These are phyloP conservation scores for Chloroceryle aenea DNA, from an alignment of 2,113 vertebrate genomes.

Conservation along the genomic window DNA sequence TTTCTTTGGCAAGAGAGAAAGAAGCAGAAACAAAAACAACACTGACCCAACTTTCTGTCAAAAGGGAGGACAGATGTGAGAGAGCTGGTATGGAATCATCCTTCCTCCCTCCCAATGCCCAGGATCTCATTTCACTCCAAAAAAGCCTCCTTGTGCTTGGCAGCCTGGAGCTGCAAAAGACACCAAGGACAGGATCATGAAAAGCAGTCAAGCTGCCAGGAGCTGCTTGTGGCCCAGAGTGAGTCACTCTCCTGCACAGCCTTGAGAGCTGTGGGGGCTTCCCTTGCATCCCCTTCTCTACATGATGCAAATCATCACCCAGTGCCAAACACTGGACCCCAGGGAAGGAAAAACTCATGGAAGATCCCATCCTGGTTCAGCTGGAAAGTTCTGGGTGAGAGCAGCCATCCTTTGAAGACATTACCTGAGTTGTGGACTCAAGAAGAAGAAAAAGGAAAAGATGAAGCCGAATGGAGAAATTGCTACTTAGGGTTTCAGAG, in stretches of 20 bases:
- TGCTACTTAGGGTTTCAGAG: background rate
- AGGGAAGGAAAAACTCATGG: background rate
- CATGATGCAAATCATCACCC: background rate
- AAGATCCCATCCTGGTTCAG: background rate
- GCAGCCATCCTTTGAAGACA: accelerated
- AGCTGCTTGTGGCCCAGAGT: accelerated
- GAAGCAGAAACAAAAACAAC: slow-evolving; percentile 58
- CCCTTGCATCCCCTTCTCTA: background rate
- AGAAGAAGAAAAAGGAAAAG: background rate
- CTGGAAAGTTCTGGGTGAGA: background rate
- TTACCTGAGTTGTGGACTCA: background rate
- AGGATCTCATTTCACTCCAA: background rate
- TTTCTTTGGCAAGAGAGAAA: slow-evolving; percentile 55
- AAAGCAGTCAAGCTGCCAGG: background rate
- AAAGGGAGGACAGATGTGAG: background rate
- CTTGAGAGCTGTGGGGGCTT: background rate
- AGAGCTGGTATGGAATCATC: background rate
- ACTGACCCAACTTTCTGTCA: slow-evolving; percentile 35
- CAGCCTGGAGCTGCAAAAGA: background rate
- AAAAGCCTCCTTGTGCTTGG: background rate
- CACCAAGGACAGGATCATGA: background rate
- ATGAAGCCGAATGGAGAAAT: background rate
- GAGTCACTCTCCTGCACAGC: background rate
- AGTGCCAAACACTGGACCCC: background rate
- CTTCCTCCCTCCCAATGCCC: background rate